Conservation (phyloP, 1,140 invertebrate species). For the Maniola jurtina region DNA sequence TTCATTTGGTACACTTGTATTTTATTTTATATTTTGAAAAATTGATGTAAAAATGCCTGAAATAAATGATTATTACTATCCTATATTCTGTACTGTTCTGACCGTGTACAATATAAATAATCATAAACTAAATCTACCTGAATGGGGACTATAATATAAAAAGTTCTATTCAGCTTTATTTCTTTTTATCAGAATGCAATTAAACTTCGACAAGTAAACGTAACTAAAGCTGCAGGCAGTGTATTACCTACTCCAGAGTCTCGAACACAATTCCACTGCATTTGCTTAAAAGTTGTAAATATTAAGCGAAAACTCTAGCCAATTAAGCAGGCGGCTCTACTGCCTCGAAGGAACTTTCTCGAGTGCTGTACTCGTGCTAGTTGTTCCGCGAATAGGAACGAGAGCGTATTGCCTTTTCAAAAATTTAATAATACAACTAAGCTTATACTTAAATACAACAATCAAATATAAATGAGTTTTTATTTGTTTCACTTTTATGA, state of each 20-base stretch:
- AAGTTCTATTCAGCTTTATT: neutral
- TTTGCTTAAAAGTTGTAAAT: constrained; percentile 64
- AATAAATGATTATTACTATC: no score
- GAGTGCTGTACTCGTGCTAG: constrained; percentile 48
- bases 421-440: constrained; percentile 10
- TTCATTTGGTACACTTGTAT: no score
- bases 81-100: no score
- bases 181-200: constrained; percentile 32
- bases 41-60: no score
- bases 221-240: constrained; percentile 42
- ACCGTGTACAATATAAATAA: no score
- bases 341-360: constrained; percentile 47
- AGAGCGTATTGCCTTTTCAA: constrained; percentile 55
- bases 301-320: constrained; percentile 65
- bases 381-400: constrained; percentile 53
- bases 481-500: neutral
- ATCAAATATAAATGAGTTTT: neutral
- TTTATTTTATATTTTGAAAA: no score
- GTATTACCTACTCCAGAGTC: constrained; percentile 52
- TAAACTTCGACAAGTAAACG: constrained; percentile 44
- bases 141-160: no score
- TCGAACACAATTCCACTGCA: constrained; percentile 56
- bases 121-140: no score
- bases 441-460: constrained; percentile 21
- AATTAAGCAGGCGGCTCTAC: constrained; percentile 60